Conservation (phyloP, 2,113 vertebrate genomes). For the Thunnus maccoyii region DNA sequence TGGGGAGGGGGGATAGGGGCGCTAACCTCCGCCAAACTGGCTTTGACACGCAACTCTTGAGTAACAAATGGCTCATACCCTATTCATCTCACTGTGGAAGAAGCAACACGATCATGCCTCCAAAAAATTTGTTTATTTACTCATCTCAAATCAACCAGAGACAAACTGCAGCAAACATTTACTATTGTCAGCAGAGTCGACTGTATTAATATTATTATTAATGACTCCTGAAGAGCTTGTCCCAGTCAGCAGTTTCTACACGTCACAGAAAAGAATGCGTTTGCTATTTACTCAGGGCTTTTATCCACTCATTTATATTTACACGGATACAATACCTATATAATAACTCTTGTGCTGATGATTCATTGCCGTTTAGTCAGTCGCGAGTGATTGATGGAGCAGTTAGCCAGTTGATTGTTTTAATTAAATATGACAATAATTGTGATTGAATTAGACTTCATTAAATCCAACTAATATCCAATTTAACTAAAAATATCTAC, state of each 20-base stretch:
- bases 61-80: neutral
- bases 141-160: slow-evolving; percentile 12
- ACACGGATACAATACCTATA: neutral
- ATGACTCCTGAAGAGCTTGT: slow-evolving; percentile 34
- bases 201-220: slow-evolving; percentile 37
- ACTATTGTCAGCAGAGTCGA: slow-evolving; percentile 5
- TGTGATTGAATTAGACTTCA: neutral
- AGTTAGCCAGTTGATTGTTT: neutral
- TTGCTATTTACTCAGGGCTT: slow-evolving; percentile 28
- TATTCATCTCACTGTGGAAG: slow-evolving; percentile 1
- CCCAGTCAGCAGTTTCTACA: slow-evolving; percentile 44
- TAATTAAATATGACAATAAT: neutral
- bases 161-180: slow-evolving; percentile 8
- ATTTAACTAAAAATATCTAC: neutral
- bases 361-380: neutral
- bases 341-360: neutral
- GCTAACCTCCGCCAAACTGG: neutral
- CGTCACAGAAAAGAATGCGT: slow-evolving; percentile 18
- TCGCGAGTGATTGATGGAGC: neutral
- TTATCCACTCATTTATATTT: slow-evolving; percentile 43
- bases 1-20: no score
- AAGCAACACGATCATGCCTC: neutral
- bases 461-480: neutral
- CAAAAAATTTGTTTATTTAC: slow-evolving; percentile 20
- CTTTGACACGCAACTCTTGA: neutral